Evolutionary conservation across 2,888 invertebrate species (phyloP).

Genomic region (Yponomeuta evonymella): DNA sequence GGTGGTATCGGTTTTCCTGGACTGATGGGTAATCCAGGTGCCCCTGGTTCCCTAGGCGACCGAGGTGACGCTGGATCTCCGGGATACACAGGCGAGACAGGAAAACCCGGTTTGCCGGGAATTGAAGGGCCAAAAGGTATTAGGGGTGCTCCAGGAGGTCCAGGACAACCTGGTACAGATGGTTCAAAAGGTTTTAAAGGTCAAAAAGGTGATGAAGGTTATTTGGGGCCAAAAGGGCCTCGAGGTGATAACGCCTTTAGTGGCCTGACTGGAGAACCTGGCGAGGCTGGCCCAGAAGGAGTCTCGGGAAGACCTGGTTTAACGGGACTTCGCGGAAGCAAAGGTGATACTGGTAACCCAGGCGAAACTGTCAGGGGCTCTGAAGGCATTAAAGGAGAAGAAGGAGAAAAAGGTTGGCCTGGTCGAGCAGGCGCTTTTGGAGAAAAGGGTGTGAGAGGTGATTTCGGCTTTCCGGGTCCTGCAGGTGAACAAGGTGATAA

Average conservation of each 20-base stretch:
- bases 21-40: conserved; percentile 56
- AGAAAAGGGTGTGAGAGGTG: conserved; percentile 78
- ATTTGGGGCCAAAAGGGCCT: conserved; percentile 70
- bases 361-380: conserved; percentile 39
- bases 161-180: conserved; percentile 72
- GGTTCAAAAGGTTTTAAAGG: conserved; percentile 48
- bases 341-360: conserved; percentile 39
- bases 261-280: conserved; percentile 78
- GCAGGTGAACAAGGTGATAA: conserved; percentile 66
- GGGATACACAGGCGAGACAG: conserved; percentile 78
- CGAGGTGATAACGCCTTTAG: conserved; percentile 78
- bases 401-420: conserved; percentile 74
- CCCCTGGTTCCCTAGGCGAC: conserved; percentile 61
- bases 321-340: conserved; percentile 66
- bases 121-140: conserved; percentile 86
- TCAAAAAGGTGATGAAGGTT: conserved; percentile 68
- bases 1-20: conserved; percentile 57
- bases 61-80: conserved; percentile 58
- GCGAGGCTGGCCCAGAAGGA: conserved; percentile 67
- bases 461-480: conserved; percentile 69
- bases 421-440: conserved; percentile 78
- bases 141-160: conserved; percentile 85
- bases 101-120: conserved; percentile 84
- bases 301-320: conserved; percentile 57
- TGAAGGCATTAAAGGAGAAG: conserved; percentile 73